A percentile compares a stretch with the other conserved stretches of the same genome.
These are phyloP conservation scores for Cephus runcator DNA, from an alignment of 2,888 invertebrate species.

Conservation along the genomic window DNA sequence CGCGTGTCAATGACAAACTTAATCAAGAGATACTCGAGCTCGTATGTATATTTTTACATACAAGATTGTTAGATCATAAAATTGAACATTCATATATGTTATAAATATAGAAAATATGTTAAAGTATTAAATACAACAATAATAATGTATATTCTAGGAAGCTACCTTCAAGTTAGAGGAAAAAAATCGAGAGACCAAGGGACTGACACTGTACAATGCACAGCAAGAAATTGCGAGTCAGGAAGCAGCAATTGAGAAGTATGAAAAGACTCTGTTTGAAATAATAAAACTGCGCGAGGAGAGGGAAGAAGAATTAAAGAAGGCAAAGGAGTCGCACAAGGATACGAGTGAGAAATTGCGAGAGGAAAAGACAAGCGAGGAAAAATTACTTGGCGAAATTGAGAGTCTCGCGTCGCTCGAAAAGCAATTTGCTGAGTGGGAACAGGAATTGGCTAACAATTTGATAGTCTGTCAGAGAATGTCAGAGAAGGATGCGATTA, in stretches of 20 bases:
- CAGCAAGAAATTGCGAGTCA: conserved; percentile 72
- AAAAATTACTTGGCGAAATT: conserved; percentile 64
- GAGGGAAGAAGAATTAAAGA: conserved; percentile 67
- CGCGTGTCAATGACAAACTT: conserved; percentile 73
- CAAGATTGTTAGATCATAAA: background rate
- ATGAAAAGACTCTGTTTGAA: conserved; percentile 68
- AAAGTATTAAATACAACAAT: background rate
- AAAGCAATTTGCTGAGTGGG: conserved; percentile 72
- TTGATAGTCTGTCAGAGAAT: conserved; percentile 73
- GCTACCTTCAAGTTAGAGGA: conserved; percentile 66
- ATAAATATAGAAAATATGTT: background rate
- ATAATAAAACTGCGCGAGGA: conserved; percentile 68
- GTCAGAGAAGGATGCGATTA: conserved; percentile 69
- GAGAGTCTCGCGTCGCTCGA: conserved; percentile 70
- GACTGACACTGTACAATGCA: conserved; percentile 71
- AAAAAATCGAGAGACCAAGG: conserved; percentile 70
- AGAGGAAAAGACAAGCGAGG: conserved; percentile 47
- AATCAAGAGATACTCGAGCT: conserved; percentile 75
- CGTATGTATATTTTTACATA: conserved; percentile 61
- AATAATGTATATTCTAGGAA: conserved; percentile 56
- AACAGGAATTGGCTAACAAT: conserved; percentile 73
- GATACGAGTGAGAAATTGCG: conserved; percentile 66
- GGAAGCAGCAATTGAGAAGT: conserved; percentile 69
- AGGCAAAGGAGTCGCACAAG: conserved; percentile 67
- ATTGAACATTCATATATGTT: background rate